These are phyloP conservation scores for Oconnorella tubifera DNA, from an alignment of 2,888 invertebrate genomes.

Conservation along the genomic window DNA sequence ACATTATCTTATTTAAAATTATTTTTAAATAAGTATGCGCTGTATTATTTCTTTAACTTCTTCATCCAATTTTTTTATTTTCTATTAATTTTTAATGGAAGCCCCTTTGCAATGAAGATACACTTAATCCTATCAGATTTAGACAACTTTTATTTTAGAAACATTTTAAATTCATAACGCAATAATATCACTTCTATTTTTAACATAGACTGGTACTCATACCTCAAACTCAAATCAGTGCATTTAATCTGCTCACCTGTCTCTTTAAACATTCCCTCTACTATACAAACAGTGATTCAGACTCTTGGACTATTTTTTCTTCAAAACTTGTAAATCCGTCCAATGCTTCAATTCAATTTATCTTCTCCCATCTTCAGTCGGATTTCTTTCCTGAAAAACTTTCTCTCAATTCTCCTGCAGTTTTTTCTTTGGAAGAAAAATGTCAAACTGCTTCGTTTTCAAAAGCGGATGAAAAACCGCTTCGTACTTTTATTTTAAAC, in stretches of 20 bases:
- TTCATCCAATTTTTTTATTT: too few species aligned
- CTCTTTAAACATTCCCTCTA: conserved; percentile 9
- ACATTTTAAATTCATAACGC: too few species aligned
- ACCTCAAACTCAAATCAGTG: neutral
- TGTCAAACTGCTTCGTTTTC: too few species aligned
- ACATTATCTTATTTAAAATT: too few species aligned
- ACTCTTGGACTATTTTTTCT: conserved; percentile 16
- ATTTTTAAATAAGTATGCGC: too few species aligned
- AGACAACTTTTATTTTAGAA: too few species aligned
- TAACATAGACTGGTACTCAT: conserved; percentile 8
- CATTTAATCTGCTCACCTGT: conserved; percentile 10
- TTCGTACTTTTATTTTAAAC: neutral
- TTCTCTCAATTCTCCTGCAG: neutral
- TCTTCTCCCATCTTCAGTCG: conserved; percentile 5
- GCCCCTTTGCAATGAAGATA: too few species aligned
- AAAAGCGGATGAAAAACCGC: too few species aligned
- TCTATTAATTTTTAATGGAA: too few species aligned
- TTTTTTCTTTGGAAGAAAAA: neutral
- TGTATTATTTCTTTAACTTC: too few species aligned
- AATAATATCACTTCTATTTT: too few species aligned
- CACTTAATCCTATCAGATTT: too few species aligned
- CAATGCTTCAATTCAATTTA: neutral
- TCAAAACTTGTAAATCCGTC: conserved; percentile 7
- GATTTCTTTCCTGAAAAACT: neutral
- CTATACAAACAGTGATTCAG: neutral